These are phyloP conservation scores for Gymnosoma rotundatum DNA, from an alignment of 2,888 invertebrate species.

Conservation along the genomic window DNA sequence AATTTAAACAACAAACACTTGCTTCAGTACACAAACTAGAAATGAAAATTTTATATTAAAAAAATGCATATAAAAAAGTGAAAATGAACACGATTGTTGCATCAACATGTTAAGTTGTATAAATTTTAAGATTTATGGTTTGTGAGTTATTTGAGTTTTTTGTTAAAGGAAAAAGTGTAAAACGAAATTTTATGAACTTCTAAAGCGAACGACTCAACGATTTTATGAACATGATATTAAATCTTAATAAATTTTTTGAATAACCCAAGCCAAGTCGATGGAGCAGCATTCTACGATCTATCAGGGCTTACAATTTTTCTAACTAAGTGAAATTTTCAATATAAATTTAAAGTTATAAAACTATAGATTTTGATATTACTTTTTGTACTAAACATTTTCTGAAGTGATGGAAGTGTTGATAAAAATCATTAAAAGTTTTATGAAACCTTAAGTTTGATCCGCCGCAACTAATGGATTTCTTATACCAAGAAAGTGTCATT, in stretches of 20 bases:
- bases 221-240: constrained; percentile 44
- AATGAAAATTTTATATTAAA: neutral
- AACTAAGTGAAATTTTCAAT: too few species aligned
- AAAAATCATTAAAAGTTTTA: too few species aligned
- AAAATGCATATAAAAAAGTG: constrained; percentile 7
- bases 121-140: constrained; percentile 67
- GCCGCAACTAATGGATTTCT: too few species aligned
- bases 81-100: constrained; percentile 61
- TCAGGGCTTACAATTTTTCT: too few species aligned
- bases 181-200: constrained; percentile 26
- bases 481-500: too few species aligned
- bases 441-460: too few species aligned
- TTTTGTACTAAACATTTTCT: too few species aligned
- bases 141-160: constrained; percentile 46
- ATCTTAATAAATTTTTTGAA: constrained; percentile 16
- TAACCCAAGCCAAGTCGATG: neutral
- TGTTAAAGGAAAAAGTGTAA: constrained; percentile 12
- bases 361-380: too few species aligned
- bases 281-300: too few species aligned
- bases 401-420: too few species aligned
- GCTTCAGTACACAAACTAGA: neutral
- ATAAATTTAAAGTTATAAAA: too few species aligned
- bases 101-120: constrained; percentile 51
- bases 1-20: neutral
- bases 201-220: constrained; percentile 26